Evolutionary conservation across 2,797 vertebrate species (phyloP), one percentile per base, ranked within the genome.

Genomic region (Esox masquinongy): DNA sequence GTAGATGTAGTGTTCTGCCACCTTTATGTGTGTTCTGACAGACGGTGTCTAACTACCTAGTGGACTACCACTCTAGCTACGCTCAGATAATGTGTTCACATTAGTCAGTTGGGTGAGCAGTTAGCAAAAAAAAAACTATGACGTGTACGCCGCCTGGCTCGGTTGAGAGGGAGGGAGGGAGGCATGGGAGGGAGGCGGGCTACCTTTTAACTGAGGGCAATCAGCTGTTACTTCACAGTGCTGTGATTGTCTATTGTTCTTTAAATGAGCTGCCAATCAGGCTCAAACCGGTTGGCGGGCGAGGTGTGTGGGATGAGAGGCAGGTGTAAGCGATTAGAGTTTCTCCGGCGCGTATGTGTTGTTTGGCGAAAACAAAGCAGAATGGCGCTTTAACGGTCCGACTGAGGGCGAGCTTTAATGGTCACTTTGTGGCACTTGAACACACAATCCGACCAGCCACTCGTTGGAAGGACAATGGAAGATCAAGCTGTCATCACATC

Each of bases 21-120:
- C 67, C 69, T 78, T 80, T 73, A 78, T 50, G 83, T 88, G 24
- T 88, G 89, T 89, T 86, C 87, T 81, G 78, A 86, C 84, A 88
- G 88, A 89, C 88, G 79, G 1, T 77, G 78, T 79, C 1, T 16
- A n/a, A 78, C 89, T 47, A 90, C 88, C 90, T 91, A 89, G 88
- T 11, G 1, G 26, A 26, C 56, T 24, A 61, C 56, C 9, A 16
- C 6, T 12, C 39, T 47, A 24, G 43, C 3, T 47, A 47, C 43
- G 43, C 12, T 49, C 22, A 66, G 29, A 66, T 63, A 63, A 22
- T 63, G 59, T 63, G n/a, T 63, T 1, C 6, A 2, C 22, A 14
- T 61, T 24, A 26, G 53, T 29, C 29, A 31, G 34, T 34, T 39
- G 66, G 34, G 66, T 16, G 19, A 39, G 31, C 66, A 68, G 66